Conservation (phyloP, 92 coral and sea anemone species). For the Diadumene lineata region DNA sequence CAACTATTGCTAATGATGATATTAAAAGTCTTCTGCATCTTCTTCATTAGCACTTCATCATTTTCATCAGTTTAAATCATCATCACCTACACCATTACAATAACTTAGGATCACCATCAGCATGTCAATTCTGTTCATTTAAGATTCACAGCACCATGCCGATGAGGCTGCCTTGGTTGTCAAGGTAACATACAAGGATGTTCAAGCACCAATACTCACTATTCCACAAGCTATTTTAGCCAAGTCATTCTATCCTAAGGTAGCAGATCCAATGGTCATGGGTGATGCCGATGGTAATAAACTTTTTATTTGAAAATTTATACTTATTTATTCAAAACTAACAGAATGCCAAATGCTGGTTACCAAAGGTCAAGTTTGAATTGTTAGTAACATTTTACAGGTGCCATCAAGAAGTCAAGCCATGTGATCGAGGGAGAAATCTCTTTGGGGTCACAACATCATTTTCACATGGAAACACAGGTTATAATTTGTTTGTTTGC, state of each 20-base stretch:
- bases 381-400: no score
- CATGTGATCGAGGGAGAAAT: slow-evolving; percentile 73
- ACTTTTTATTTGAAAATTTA: neutral
- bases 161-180: slow-evolving; percentile 82
- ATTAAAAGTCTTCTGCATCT: no score
- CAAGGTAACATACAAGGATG: slow-evolving; percentile 72
- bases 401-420: slow-evolving; percentile 71
- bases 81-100: neutral
- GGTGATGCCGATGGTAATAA: slow-evolving; percentile 77
- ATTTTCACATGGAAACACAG: slow-evolving; percentile 94
- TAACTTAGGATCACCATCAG: neutral
- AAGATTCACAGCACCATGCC: slow-evolving; percentile 80
- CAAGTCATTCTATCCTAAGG: slow-evolving; percentile 71
- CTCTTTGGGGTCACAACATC: slow-evolving; percentile 81
- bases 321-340: no score
- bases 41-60: no score
- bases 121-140: neutral
- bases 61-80: neutral
- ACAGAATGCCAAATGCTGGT: no score
- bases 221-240: slow-evolving; percentile 82
- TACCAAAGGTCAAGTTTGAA: no score
- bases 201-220: slow-evolving; percentile 66
- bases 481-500: slow-evolving; percentile 22
- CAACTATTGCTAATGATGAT: no score
- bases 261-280: slow-evolving; percentile 35